Percentiles rank a stretch among this genome's conserved stretches.
Conservation (phyloP, 2,797 vertebrate genomes). For the Pangasius larnaudii region DNA sequence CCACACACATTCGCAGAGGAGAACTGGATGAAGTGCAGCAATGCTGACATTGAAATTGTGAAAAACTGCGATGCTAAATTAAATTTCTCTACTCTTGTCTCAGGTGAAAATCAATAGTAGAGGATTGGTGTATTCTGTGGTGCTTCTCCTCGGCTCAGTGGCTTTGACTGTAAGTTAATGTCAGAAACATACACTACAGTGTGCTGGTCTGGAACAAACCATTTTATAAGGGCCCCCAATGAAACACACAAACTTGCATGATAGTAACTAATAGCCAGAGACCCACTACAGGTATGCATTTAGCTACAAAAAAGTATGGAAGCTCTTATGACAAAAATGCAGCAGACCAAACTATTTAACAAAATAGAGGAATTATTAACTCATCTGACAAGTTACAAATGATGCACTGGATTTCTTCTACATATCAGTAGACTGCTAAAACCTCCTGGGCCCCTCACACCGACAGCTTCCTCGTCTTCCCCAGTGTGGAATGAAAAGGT, state of each 20-base stretch:
- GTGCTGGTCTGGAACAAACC: not conserved
- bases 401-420: not conserved
- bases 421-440: not conserved
- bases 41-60: not conserved
- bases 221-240: not conserved
- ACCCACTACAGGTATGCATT: not conserved
- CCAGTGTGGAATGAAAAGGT: not conserved
- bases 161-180: constrained; percentile 80
- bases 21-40: not conserved
- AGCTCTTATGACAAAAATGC: not conserved
- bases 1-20: not conserved
- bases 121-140: constrained; percentile 85
- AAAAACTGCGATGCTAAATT: not conserved
- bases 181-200: not conserved
- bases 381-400: not conserved
- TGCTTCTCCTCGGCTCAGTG: constrained; percentile 82
- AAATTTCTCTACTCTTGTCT: constrained; percentile 37
- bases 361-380: not conserved
- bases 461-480: not conserved
- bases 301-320: not conserved
- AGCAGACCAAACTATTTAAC: not conserved
- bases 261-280: not conserved
- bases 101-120: constrained; percentile 87
- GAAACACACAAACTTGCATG: not conserved
- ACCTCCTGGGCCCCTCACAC: not conserved